Conservation (phyloP, 35 echinoderm and acorn worm species). For the Anneissia japonica region DNA sequence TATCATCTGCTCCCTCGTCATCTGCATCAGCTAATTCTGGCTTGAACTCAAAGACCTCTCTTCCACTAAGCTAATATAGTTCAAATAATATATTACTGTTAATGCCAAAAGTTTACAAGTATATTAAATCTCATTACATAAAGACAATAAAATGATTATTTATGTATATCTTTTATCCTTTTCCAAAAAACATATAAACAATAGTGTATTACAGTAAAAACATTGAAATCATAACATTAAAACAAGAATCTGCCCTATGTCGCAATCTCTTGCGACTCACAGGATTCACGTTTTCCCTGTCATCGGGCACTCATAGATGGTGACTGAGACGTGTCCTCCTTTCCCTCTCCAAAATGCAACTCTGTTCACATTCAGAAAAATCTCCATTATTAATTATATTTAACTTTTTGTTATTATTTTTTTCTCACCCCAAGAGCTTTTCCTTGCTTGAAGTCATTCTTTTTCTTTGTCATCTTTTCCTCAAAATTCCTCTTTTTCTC, state of each 20-base stretch:
- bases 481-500: slow-evolving; percentile 71
- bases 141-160: not conserved
- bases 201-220: no score
- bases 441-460: slow-evolving; percentile 81
- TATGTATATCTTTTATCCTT: not conserved
- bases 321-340: no score
- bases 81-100: no score
- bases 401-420: no score
- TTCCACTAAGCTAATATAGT: slow-evolving; percentile 69
- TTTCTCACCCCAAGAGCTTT: slow-evolving; percentile 89
- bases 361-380: no score
- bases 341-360: no score
- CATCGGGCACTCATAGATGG: no score
- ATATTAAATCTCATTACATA: not conserved
- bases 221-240: no score
- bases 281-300: no score
- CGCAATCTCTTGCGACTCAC: no score
- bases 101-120: not conserved
- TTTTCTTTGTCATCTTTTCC: slow-evolving; percentile 66
- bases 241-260: no score
- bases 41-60: slow-evolving; percentile 89
- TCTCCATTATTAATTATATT: no score
- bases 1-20: slow-evolving; percentile 76
- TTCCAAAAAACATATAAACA: not conserved
- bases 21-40: slow-evolving; percentile 73